Conservation (phyloP, 2,797 vertebrate species). For the Harpagifer antarcticus region DNA sequence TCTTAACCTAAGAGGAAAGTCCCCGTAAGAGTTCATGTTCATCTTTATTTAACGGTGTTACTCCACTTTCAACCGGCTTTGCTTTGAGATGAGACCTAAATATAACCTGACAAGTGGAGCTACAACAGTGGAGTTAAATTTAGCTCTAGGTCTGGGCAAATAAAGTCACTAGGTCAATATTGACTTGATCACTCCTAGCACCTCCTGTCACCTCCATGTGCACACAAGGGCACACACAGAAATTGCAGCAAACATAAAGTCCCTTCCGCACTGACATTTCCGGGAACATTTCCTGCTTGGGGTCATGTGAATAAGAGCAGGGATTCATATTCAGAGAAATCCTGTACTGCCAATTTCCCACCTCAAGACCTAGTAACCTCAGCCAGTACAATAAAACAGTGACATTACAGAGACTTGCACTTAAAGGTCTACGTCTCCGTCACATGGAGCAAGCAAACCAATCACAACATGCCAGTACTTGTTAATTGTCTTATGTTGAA, state of each 20-base stretch:
- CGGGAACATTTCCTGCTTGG: no score
- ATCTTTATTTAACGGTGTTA: slow-evolving; percentile 28
- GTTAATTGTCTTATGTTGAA: no score
- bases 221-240: slow-evolving; percentile 29
- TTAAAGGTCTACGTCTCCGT: no score
- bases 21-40: slow-evolving; percentile 29
- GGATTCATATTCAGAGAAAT: no score
- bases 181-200: slow-evolving; percentile 70
- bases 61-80: slow-evolving; percentile 42
- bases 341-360: no score
- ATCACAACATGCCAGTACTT: no score
- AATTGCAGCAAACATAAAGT: not conserved
- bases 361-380: no score
- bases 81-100: slow-evolving; percentile 67
- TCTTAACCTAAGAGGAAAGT: slow-evolving; percentile 50
- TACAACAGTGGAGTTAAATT: slow-evolving; percentile 68
- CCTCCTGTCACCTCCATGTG: slow-evolving; percentile 64
- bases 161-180: slow-evolving; percentile 79
- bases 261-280: no score
- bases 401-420: no score
- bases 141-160: slow-evolving; percentile 61
- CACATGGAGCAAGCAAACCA: no score
- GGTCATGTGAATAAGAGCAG: no score
- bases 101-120: slow-evolving; percentile 59
- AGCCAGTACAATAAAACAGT: no score